Evolutionary conservation across 2,797 vertebrate genomes (phyloP).

Genomic region (Antrozous pallidus): DNA sequence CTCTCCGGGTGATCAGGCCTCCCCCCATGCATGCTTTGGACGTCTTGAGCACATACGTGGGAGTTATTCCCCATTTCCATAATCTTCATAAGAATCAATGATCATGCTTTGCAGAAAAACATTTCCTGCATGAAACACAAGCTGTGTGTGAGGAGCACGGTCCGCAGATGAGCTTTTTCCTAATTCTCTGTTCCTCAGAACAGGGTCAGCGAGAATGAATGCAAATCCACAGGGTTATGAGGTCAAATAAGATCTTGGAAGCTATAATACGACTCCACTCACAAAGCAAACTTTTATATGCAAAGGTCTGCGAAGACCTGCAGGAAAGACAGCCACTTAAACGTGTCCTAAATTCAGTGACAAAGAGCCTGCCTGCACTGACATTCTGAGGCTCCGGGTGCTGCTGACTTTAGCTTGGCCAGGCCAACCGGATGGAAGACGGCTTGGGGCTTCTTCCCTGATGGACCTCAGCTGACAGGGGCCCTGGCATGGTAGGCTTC

Average conservation of each 20-base stretch:
- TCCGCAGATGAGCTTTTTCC: background rate
- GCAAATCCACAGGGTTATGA: background rate
- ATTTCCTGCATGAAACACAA: background rate
- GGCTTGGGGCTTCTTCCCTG: fast-evolving
- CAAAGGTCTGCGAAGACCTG: background rate
- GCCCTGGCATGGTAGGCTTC: background rate
- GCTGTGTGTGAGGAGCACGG: fast-evolving
- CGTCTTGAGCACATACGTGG: background rate
- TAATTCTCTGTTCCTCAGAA: background rate
- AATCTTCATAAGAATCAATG: background rate
- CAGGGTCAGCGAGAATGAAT: background rate
- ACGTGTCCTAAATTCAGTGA: fast-evolving
- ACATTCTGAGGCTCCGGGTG: fast-evolving
- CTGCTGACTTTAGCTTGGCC: fast-evolving
- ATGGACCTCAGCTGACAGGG: fast-evolving
- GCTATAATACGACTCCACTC: background rate
- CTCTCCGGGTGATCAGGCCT: background rate
- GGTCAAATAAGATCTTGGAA: background rate
- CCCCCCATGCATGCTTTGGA: fast-evolving
- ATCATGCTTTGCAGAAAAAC: background rate
- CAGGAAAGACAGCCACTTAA: background rate
- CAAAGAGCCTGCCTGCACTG: fast-evolving
- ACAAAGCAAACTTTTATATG: background rate
- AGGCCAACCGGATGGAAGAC: background rate
- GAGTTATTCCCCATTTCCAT: background rate